These are phyloP conservation scores for Catharus ustulatus DNA, from an alignment of 2,797 vertebrate species.

Conservation along the genomic window DNA sequence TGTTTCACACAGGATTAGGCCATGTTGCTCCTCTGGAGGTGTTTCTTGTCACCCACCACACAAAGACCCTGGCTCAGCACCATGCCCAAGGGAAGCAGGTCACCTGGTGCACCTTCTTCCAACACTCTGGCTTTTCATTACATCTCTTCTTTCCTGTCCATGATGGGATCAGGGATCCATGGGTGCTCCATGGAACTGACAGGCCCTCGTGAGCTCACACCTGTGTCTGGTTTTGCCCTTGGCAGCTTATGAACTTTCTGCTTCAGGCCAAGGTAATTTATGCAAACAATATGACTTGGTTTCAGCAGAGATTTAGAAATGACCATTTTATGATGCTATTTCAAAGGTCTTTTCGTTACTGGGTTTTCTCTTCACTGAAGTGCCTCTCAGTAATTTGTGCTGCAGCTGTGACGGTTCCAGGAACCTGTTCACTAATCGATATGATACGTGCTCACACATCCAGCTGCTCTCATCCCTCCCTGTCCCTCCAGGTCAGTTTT, in stretches of 20 bases:
- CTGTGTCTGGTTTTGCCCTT: background rate
- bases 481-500: slow-evolving; percentile 4
- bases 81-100: background rate
- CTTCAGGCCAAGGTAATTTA: background rate
- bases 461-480: background rate
- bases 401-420: background rate
- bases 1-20: background rate
- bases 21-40: background rate
- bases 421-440: background rate
- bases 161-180: background rate
- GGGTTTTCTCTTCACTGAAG: background rate
- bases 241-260: background rate
- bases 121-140: background rate
- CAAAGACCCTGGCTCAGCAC: background rate
- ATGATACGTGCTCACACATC: background rate
- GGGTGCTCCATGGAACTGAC: accelerated
- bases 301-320: background rate
- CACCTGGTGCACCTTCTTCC: background rate
- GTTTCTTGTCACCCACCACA: background rate
- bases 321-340: background rate
- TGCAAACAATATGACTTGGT: background rate
- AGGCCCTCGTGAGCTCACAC: background rate
- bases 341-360: background rate
- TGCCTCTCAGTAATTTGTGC: background rate
- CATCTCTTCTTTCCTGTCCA: background rate